A percentile compares a stretch with the other conserved stretches of the same genome.
Conservation (phyloP, 2,797 vertebrate species). For the Numenius phaeopus region DNA sequence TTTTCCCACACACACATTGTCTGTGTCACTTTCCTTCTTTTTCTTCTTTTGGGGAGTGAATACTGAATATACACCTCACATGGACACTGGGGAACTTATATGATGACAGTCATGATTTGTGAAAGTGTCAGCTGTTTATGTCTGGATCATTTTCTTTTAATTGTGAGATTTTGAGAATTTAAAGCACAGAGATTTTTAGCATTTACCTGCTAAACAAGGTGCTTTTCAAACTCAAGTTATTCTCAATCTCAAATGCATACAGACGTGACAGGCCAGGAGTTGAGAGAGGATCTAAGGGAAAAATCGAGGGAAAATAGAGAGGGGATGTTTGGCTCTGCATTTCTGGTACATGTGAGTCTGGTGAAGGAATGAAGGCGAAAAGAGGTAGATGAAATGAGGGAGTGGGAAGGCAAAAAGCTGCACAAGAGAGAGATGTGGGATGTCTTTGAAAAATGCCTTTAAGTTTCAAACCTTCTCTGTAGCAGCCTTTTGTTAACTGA, state of each 20-base stretch:
- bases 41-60: neutral
- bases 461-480: neutral
- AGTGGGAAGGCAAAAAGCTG: neutral
- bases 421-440: neutral
- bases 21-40: neutral
- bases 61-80: neutral
- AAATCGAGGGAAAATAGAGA: neutral
- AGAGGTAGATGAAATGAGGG: neutral
- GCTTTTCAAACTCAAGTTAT: neutral
- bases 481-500: neutral
- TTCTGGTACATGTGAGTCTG: neutral
- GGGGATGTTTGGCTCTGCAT: neutral
- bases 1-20: neutral
- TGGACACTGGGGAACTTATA: neutral
- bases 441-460: neutral
- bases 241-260: neutral
- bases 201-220: neutral
- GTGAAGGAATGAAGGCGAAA: neutral
- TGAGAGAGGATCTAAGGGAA: neutral
- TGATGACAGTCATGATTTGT: neutral
- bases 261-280: neutral
- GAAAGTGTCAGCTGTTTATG: neutral
- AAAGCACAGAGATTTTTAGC: neutral
- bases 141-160: neutral
- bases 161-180: neutral